Evolutionary conservation across 1,140 invertebrate species (phyloP).

Genomic region (Drosophila subpulchrella): DNA sequence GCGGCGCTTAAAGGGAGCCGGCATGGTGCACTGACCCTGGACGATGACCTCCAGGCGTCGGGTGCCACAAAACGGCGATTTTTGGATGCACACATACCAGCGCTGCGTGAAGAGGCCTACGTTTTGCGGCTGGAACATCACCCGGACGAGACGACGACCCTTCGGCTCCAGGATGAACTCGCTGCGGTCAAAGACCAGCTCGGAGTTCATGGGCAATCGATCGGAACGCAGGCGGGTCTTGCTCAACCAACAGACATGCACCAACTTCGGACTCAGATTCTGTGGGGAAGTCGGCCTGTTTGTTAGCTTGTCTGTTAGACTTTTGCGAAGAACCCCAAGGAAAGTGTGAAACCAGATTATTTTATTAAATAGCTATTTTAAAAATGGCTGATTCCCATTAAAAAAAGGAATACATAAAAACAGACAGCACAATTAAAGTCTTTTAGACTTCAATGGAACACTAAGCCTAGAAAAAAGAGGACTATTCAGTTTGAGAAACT

Average conservation of each 20-base stretch:
- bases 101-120: slow-evolving; percentile 54
- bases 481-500: too few relatives aligned
- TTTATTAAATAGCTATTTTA: too few relatives aligned
- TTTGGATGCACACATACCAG: slow-evolving; percentile 34
- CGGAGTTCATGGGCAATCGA: slow-evolving; percentile 12
- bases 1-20: slow-evolving; percentile 23
- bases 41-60: slow-evolving; percentile 38
- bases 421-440: too few relatives aligned
- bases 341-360: too few relatives aligned
- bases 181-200: slow-evolving; percentile 51
- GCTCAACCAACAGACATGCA: slow-evolving; percentile 21
- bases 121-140: slow-evolving; percentile 48
- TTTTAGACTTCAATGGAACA: too few relatives aligned
- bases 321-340: too few relatives aligned
- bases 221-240: slow-evolving; percentile 27
- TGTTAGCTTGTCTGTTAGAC: background rate
- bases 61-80: slow-evolving; percentile 44
- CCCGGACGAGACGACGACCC: slow-evolving; percentile 32
- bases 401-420: too few relatives aligned
- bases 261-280: slow-evolving; percentile 41
- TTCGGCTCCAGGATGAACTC: slow-evolving; percentile 38
- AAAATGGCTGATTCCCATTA: too few relatives aligned
- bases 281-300: slow-evolving; percentile 1
- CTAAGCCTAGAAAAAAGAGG: too few relatives aligned
- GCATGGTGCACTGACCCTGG: slow-evolving; percentile 51